These are phyloP conservation scores for Labrus mixtus DNA, from an alignment of 2,113 vertebrate genomes.

Conservation along the genomic window DNA sequence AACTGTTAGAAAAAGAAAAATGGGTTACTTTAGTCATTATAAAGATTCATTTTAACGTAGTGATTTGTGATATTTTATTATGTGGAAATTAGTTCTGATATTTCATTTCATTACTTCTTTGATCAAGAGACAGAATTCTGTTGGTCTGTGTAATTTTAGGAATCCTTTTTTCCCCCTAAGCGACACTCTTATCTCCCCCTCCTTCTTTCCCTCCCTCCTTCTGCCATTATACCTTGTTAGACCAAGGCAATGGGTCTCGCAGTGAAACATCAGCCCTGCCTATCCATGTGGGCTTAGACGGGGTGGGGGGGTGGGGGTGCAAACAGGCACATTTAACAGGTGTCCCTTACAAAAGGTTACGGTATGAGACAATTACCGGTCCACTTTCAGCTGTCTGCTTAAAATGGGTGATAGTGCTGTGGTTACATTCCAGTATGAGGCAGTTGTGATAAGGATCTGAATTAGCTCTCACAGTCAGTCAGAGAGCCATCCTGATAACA, in stretches of 20 bases:
- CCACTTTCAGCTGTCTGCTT: constrained; percentile 74
- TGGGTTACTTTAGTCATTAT: too few species aligned
- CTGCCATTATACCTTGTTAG: constrained; percentile 29
- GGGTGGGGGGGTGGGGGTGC: neutral
- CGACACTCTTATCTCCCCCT: neutral
- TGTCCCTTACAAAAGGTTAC: constrained; percentile 73
- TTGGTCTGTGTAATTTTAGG: neutral
- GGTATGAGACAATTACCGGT: constrained; percentile 71
- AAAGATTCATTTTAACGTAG: too few species aligned
- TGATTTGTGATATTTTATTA: too few species aligned
- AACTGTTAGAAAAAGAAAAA: too few species aligned
- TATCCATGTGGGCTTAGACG: neutral
- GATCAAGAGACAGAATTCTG: neutral
- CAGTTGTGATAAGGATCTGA: constrained; percentile 82
- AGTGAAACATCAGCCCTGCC: constrained; percentile 6
- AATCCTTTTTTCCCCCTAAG: neutral
- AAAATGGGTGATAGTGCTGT: constrained; percentile 64
- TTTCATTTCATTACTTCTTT: neutral
- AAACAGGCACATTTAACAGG: constrained; percentile 44
- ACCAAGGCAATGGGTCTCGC: neutral
- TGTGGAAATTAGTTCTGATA: too few species aligned
- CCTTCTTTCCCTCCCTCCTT: neutral
- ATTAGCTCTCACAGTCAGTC: constrained; percentile 80
- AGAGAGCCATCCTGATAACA: constrained; percentile 75
- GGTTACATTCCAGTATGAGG: constrained; percentile 71